phyloP scores from a whole-genome alignment of 2,797 vertebrate genomes.

The Myotis myotis region DNA sequence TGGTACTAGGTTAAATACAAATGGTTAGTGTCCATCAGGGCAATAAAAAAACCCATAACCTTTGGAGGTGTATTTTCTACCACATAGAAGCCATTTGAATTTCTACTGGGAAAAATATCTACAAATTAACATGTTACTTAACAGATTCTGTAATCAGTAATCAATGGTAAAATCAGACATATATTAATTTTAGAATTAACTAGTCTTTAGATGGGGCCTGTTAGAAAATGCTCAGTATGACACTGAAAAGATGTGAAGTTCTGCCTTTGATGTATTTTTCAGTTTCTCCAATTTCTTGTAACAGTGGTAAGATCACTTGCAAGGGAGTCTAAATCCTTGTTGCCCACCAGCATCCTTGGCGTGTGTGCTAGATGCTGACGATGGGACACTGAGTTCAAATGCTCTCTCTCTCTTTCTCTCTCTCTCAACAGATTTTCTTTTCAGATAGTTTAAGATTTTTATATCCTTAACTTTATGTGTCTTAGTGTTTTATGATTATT shows the following conservation, averaged over 20 bases:
- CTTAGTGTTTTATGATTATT: neutral
- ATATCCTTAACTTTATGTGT: neutral
- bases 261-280: conserved; percentile 19
- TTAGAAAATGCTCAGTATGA: neutral
- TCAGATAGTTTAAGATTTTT: neutral
- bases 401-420: neutral
- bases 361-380: neutral
- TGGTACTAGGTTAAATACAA: neutral
- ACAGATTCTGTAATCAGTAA: neutral
- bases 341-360: neutral
- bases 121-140: neutral
- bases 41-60: neutral
- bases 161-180: conserved; percentile 1
- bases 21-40: neutral
- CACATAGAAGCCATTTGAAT: neutral
- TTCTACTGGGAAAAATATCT: neutral
- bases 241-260: neutral
- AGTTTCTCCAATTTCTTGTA: neutral
- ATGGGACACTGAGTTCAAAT: neutral
- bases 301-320: neutral
- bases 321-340: neutral
- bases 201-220: neutral
- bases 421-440: neutral
- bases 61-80: neutral
- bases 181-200: conserved; percentile 14